These are phyloP conservation scores for Rhyacophila evoluta DNA, from an alignment of 2,888 invertebrate genomes.

Conservation along the genomic window DNA sequence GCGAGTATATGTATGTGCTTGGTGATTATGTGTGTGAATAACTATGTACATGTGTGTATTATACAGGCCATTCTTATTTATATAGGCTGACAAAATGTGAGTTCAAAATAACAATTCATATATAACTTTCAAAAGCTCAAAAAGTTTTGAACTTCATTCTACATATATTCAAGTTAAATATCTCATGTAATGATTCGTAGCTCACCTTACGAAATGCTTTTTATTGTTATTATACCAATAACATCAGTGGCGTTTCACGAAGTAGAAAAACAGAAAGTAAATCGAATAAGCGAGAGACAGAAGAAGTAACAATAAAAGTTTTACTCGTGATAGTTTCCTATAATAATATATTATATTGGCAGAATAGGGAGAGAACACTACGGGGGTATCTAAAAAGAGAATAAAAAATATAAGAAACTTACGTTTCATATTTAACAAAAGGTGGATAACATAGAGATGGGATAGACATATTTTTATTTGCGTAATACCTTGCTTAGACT, in stretches of 20 bases:
- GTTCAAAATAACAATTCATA: too few species aligned
- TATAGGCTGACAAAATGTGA: too few species aligned
- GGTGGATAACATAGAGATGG: neutral
- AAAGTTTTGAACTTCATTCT: too few species aligned
- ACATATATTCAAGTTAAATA: too few species aligned
- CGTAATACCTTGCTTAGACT: too few species aligned
- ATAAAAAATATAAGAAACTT: neutral
- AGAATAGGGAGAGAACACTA: neutral
- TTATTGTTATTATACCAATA: neutral
- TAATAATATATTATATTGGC: constrained; percentile 1
- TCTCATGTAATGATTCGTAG: neutral
- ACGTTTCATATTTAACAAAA: neutral
- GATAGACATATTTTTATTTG: too few species aligned
- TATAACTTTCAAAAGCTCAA: too few species aligned
- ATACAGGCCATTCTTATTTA: too few species aligned
- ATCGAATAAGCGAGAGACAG: constrained; percentile 10
- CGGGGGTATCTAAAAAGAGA: constrained; percentile 3
- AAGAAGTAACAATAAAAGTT: constrained; percentile 5
- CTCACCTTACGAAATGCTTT: neutral
- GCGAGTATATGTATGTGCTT: too few species aligned
- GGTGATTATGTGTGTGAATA: too few species aligned
- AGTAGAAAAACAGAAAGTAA: constrained; percentile 18
- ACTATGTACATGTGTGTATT: too few species aligned
- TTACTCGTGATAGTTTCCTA: constrained; percentile 17
- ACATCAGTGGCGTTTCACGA: constrained; percentile 20